These are phyloP conservation scores for Sarotherodon lohbergeri DNA, from an alignment of 2,113 vertebrate species.

Conservation along the genomic window DNA sequence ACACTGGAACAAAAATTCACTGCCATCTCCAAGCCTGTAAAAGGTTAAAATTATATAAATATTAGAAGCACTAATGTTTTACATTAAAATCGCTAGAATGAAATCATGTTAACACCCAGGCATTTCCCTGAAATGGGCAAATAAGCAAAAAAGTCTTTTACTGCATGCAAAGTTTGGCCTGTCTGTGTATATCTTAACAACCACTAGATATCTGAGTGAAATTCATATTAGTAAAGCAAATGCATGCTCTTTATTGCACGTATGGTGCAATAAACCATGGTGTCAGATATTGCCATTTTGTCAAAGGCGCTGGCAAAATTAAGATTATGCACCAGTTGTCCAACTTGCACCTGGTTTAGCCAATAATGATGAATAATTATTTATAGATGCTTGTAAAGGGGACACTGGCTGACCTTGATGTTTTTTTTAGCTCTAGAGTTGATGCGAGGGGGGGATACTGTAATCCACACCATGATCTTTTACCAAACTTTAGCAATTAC, in stretches of 20 bases:
- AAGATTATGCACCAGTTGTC: background rate
- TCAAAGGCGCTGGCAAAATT: background rate
- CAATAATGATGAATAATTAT: background rate
- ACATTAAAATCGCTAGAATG: background rate
- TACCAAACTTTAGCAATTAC: background rate
- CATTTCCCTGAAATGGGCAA: background rate
- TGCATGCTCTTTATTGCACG: background rate
- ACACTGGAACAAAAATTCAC: conserved; percentile 93
- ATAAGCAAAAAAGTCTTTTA: background rate
- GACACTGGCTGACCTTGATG: background rate
- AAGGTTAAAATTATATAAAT: background rate
- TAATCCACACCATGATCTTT: background rate
- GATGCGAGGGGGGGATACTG: background rate
- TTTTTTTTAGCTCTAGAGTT: background rate
- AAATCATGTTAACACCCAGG: background rate
- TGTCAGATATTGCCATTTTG: background rate
- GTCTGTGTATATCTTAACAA: background rate
- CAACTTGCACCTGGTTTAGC: background rate
- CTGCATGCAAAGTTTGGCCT: background rate
- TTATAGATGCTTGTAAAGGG: background rate
- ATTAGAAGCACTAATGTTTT: background rate
- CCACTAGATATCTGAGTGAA: background rate
- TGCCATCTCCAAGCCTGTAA: conserved; percentile 85
- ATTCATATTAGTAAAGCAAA: background rate
- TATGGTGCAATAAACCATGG: background rate